A percentile compares a stretch with the other conserved stretches of the same genome.
Conservation (phyloP, 2,797 vertebrate genomes). For the Botia kubotai region DNA sequence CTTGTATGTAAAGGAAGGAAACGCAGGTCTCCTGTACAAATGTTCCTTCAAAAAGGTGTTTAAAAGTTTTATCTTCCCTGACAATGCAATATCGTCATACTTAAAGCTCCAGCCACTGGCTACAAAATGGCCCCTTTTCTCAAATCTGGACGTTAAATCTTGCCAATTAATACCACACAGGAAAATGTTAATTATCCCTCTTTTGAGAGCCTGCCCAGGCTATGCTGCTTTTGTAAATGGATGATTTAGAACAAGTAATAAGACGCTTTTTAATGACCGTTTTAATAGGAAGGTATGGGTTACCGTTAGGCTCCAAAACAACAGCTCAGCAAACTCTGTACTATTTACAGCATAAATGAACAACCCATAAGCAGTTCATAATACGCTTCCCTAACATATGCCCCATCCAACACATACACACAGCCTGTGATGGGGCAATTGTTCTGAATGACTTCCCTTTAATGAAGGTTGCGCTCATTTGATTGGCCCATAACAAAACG, state of each 20-base stretch:
- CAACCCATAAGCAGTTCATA: conserved; percentile 44
- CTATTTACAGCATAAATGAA: conserved; percentile 61
- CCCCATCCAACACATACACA: conserved; percentile 43
- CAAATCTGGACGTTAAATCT: conserved; percentile 50
- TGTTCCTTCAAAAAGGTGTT: conserved; percentile 35
- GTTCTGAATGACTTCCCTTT: conserved; percentile 38
- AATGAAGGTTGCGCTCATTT: conserved; percentile 39
- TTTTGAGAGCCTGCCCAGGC: conserved; percentile 58
- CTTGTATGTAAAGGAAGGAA: conserved; percentile 32
- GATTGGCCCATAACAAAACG: conserved; percentile 47
- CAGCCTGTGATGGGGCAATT: conserved; percentile 46
- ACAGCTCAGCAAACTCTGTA: conserved; percentile 60
- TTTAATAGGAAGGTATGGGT: conserved; percentile 59
- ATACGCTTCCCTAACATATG: conserved; percentile 48
- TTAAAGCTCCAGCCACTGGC: conserved; percentile 24
- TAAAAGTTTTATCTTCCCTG: conserved; percentile 27
- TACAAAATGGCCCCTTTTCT: conserved; percentile 33
- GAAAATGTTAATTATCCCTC: conserved; percentile 60
- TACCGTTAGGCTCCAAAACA: conserved; percentile 57
- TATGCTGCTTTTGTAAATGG: conserved; percentile 60
- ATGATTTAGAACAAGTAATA: conserved; percentile 60
- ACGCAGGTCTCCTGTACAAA: conserved; percentile 21
- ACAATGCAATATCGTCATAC: conserved; percentile 20
- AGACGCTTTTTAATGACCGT: conserved; percentile 55
- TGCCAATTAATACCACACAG: conserved; percentile 54